Conservation (phyloP, 2,113 vertebrate genomes). For the Anoura caudifer region DNA sequence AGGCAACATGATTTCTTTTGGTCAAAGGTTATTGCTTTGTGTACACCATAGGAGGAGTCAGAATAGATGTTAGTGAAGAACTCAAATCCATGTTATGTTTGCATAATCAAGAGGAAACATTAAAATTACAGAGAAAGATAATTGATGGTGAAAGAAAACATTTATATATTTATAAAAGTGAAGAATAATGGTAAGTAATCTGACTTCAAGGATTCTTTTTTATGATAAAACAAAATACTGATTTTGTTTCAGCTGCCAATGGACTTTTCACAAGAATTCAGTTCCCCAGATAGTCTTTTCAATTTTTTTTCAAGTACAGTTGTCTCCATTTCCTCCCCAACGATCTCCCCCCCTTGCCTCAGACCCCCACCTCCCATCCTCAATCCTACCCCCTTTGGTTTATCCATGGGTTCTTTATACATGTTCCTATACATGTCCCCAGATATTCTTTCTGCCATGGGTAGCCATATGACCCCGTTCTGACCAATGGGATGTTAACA, state of each 20-base stretch:
- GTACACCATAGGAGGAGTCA: not conserved
- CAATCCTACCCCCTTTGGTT: no score
- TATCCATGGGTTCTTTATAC: no score
- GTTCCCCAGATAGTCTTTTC: not conserved
- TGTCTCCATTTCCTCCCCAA: no score
- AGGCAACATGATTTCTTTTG: not conserved
- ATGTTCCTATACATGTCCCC: no score
- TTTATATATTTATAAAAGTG: not conserved
- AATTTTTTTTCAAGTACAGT: no score
- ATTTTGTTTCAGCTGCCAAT: not conserved
- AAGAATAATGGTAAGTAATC: not conserved
- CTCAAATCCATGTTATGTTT: not conserved
- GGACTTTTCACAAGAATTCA: not conserved
- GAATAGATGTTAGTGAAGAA: not conserved
- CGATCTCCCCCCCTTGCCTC: no score
- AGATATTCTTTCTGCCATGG: not conserved
- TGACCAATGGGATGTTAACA: not conserved
- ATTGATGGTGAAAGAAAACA: not conserved
- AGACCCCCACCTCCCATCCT: no score
- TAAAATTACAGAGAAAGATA: not conserved
- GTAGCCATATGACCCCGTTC: not conserved
- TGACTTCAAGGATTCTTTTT: not conserved
- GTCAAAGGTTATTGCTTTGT: not conserved
- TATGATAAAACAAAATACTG: not conserved
- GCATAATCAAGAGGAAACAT: not conserved